A percentile compares a stretch with the other conserved stretches of the same genome.
Conservation (phyloP, 2,113 vertebrate species). For the Polypterus bichir region DNA sequence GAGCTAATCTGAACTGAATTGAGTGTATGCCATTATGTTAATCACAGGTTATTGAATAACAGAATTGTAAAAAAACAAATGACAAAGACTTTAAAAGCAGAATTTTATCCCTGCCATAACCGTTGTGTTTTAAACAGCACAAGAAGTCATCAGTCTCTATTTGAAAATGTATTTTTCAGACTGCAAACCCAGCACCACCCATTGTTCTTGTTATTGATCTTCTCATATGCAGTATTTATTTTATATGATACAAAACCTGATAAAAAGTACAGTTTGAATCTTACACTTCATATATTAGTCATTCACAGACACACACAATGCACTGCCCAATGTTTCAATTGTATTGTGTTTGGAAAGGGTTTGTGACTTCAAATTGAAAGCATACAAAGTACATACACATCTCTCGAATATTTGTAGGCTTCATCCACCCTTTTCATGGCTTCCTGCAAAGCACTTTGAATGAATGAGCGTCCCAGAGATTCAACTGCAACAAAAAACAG, state of each 20-base stretch:
- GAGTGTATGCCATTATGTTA: too few relatives aligned
- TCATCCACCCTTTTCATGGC: constrained; percentile 40
- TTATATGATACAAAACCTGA: too few relatives aligned
- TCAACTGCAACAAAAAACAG: constrained; percentile 4
- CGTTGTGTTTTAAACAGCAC: too few relatives aligned
- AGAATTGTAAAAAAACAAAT: neutral
- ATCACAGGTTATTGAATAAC: too few relatives aligned
- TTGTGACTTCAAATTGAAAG: neutral
- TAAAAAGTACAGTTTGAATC: too few relatives aligned
- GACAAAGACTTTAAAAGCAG: too few relatives aligned
- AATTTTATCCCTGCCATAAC: neutral
- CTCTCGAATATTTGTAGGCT: constrained; percentile 33
- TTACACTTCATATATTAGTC: too few relatives aligned
- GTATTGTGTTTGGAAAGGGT: neutral
- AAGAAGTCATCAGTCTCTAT: neutral
- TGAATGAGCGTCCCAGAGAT: constrained; percentile 9
- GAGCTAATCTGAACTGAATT: neutral
- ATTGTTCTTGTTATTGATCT: too few relatives aligned
- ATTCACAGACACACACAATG: neutral
- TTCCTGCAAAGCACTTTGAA: constrained; percentile 30
- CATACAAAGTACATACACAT: constrained; percentile 19
- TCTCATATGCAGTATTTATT: too few relatives aligned
- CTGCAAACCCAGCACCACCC: too few relatives aligned
- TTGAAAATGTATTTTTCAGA: neutral
- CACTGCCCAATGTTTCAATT: neutral